These are phyloP conservation scores for Orthonyx spaldingii DNA, from an alignment of 2,113 vertebrate species.

Conservation along the genomic window DNA sequence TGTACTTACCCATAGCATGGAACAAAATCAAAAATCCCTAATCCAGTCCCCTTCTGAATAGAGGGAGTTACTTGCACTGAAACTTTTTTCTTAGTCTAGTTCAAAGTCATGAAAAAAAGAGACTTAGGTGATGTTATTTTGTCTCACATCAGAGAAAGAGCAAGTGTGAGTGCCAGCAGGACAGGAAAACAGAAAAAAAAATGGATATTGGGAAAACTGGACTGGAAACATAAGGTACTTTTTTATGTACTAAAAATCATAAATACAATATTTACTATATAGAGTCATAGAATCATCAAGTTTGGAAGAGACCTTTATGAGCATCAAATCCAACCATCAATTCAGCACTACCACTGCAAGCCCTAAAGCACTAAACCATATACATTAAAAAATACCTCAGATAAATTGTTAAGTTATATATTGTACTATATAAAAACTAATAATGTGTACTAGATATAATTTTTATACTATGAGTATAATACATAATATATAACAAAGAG, in stretches of 20 bases:
- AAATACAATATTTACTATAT: not conserved
- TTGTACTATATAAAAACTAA: not conserved
- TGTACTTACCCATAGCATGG: not conserved
- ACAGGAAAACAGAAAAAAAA: not conserved
- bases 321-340: not conserved
- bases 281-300: not conserved
- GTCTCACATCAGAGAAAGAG: not conserved
- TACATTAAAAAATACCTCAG: not conserved
- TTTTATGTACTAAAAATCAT: not conserved
- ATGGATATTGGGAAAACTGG: not conserved
- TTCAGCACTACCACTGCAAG: not conserved
- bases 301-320: not conserved
- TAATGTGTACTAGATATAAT: not conserved
- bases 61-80: not conserved
- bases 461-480: not conserved
- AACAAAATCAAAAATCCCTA: not conserved
- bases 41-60: not conserved
- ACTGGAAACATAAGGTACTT: not conserved
- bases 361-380: not conserved
- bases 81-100: not conserved
- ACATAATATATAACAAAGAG: not conserved
- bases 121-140: not conserved
- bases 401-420: not conserved
- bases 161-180: not conserved
- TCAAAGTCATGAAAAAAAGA: not conserved